These are phyloP conservation scores for Lasioglossum baleicum DNA, from an alignment of 1,140 invertebrate genomes.

Conservation along the genomic window DNA sequence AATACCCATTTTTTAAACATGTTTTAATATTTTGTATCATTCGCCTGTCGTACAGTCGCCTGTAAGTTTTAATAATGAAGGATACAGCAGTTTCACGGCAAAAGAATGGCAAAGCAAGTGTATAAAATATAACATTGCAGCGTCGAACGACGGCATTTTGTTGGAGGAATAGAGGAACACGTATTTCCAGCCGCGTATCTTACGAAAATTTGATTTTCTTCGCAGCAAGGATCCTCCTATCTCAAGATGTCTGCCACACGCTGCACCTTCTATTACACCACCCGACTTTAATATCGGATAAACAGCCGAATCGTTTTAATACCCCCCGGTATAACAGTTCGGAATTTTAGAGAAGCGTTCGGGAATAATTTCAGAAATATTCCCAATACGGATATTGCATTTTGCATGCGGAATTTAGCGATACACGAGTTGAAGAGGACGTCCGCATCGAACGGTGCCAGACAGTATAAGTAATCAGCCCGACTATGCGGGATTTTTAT, in stretches of 20 bases:
- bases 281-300: not conserved
- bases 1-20: no score
- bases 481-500: no score
- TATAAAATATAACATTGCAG: conserved; percentile 7
- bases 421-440: not conserved
- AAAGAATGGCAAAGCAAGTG: no score
- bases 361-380: not conserved
- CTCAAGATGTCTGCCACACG: not conserved
- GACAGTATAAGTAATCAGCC: no score
- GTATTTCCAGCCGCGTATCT: not conserved
- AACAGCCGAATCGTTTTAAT: conserved; percentile 10
- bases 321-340: not conserved
- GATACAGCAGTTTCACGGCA: conserved; percentile 42
- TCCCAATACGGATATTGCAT: not conserved
- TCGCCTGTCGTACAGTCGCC: no score
- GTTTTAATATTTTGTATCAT: conserved; percentile 14
- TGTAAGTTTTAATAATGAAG: conserved; percentile 29
- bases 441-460: not conserved
- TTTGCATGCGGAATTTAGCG: not conserved
- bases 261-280: not conserved
- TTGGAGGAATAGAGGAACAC: not conserved
- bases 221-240: not conserved
- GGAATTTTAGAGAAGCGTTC: not conserved
- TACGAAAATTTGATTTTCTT: not conserved
- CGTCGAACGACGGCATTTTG: conserved; percentile 39